phyloP scores from a whole-genome alignment of 2,797 vertebrate genomes.

The Parauchenoglanis punctatus region DNA sequence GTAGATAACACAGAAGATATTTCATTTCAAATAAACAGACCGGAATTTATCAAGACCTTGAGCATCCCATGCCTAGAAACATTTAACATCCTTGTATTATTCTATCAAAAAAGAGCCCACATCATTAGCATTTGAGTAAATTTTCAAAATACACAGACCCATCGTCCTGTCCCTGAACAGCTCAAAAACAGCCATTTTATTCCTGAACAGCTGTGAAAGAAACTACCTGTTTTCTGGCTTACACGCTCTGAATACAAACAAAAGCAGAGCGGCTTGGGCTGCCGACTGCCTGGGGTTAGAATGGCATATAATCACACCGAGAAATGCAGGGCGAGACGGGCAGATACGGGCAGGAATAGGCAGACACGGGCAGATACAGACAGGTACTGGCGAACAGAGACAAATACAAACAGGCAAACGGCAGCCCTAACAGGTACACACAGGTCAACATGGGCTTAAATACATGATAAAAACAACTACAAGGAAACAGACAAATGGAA shows the following conservation, averaged over 20 bases:
- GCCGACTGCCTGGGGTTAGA: constrained; percentile 27
- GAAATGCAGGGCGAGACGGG: constrained; percentile 16
- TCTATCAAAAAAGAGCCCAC: background rate
- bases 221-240: constrained; percentile 51
- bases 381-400: background rate
- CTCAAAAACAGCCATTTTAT: constrained; percentile 28
- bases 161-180: background rate
- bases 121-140: background rate
- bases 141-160: constrained; percentile 9
- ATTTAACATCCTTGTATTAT: background rate
- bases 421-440: background rate
- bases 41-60: background rate
- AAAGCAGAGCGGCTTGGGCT: constrained; percentile 19
- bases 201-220: background rate
- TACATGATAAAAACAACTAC: background rate
- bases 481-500: background rate
- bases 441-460: background rate
- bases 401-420: constrained; percentile 4
- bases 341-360: background rate
- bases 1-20: background rate
- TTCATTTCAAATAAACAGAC: too few species aligned
- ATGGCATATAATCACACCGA: constrained; percentile 58
- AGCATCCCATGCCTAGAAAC: background rate
- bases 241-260: constrained; percentile 33
- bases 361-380: constrained; percentile 7